These are phyloP conservation scores for Cyclophora albipunctata DNA, from an alignment of 2,888 invertebrate species.

Conservation along the genomic window DNA sequence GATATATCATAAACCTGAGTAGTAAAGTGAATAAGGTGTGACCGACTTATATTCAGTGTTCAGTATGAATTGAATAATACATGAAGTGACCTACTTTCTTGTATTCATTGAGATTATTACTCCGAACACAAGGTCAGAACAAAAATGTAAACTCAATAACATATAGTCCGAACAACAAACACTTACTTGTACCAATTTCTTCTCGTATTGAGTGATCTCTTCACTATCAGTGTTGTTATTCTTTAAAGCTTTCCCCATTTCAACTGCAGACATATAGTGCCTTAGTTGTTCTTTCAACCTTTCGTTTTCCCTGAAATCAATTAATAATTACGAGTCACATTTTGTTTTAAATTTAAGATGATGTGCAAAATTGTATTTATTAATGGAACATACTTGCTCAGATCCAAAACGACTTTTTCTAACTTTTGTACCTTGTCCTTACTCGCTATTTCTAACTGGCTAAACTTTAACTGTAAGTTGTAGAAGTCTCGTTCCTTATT, in stretches of 20 bases:
- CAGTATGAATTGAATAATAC: no score
- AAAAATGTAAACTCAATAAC: no score
- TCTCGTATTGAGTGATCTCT: conserved; percentile 88
- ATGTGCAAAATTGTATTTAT: background rate
- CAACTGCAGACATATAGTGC: conserved; percentile 92
- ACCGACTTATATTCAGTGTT: no score
- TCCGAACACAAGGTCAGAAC: no score
- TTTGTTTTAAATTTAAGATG: no score
- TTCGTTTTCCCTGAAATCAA: conserved; percentile 83
- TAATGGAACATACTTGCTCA: conserved; percentile 74
- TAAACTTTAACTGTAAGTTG: conserved; percentile 71
- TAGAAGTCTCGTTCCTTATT: conserved; percentile 66
- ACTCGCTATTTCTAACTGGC: conserved; percentile 55
- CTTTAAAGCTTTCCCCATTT: conserved; percentile 87
- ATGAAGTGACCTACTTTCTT: no score
- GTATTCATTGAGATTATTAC: no score
- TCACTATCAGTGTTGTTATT: conserved; percentile 55
- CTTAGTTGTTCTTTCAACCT: conserved; percentile 87
- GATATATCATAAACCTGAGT: no score
- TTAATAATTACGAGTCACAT: background rate
- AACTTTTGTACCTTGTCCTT: conserved; percentile 66
- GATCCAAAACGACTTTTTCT: conserved; percentile 74
- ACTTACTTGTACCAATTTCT: conserved; percentile 87
- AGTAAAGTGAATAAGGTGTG: no score
- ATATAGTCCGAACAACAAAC: no score